phyloP scores from a whole-genome alignment of 2,113 vertebrate species.

The Physeter macrocephalus region DNA sequence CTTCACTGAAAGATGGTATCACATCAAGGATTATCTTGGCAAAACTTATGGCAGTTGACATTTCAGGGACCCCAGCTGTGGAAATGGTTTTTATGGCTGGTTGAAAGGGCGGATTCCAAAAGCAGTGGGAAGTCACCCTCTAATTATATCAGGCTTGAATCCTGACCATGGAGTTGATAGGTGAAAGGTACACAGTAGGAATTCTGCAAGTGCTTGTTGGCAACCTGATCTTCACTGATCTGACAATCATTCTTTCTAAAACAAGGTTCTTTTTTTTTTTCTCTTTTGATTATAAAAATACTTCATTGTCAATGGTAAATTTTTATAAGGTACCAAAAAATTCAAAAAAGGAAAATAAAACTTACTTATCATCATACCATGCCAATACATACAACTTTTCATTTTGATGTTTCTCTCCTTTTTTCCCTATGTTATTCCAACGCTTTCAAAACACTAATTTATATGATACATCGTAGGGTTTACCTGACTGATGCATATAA shows the following conservation, averaged over 20 bases:
- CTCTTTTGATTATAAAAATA: constrained; percentile 20
- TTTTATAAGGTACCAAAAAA: neutral
- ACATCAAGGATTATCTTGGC: neutral
- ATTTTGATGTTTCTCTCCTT: neutral
- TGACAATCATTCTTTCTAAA: constrained; percentile 22
- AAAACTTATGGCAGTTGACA: constrained; percentile 22
- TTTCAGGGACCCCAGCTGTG: neutral
- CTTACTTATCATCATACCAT: neutral
- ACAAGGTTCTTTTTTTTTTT: neutral
- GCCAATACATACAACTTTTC: neutral
- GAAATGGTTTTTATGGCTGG: neutral
- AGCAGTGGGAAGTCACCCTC: constrained; percentile 21
- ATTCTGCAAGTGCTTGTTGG: neutral
- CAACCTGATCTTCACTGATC: constrained; percentile 35
- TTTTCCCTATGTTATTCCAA: neutral
- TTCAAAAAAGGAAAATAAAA: neutral
- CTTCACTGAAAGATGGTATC: neutral
- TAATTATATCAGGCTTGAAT: constrained; percentile 29
- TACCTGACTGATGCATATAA: neutral
- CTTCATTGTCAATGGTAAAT: neutral
- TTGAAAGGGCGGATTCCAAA: neutral
- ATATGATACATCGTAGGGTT: neutral
- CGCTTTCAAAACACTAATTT: neutral
- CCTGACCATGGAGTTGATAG: neutral
- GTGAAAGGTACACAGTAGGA: neutral